These are phyloP conservation scores for Ctenodactylus gundi DNA, from an alignment of 2,113 vertebrate genomes.

Conservation along the genomic window DNA sequence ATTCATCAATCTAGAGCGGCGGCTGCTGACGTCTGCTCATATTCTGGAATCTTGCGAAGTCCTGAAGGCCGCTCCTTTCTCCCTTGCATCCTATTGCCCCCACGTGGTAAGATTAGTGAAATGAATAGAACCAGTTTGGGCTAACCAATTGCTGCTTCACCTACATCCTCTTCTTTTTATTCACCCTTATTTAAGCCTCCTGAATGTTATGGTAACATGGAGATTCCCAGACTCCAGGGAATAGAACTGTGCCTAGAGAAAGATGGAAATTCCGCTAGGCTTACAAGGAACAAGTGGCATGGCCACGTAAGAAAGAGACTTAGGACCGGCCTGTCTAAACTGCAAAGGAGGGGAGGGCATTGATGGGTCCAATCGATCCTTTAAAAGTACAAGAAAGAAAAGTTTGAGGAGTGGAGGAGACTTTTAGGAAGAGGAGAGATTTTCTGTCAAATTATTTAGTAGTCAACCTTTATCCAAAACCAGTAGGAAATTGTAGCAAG, in stretches of 20 bases:
- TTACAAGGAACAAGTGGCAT: background rate
- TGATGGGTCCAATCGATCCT: background rate
- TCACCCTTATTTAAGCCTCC: background rate
- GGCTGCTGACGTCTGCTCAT: background rate
- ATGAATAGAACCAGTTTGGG: background rate
- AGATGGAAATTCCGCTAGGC: background rate
- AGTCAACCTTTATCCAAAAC: background rate
- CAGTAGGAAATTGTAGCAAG: background rate
- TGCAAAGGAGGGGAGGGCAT: background rate
- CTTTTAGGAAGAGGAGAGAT: background rate
- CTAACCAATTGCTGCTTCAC: background rate
- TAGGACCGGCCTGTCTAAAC: background rate
- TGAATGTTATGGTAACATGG: background rate
- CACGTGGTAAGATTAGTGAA: background rate
- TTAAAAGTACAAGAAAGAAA: background rate
- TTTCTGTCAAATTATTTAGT: background rate
- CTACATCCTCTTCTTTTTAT: background rate
- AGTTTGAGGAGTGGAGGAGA: background rate
- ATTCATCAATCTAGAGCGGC: background rate
- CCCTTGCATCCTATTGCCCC: slow-evolving; percentile 1
- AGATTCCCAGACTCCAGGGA: background rate
- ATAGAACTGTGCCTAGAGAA: background rate
- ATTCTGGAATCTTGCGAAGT: background rate
- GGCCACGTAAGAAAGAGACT: background rate
- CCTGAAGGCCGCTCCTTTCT: background rate